Percentiles rank a stretch among this genome's conserved stretches.
Evolutionary conservation across 2,113 vertebrate species (phyloP).

Genomic region (Columba janthina): DNA sequence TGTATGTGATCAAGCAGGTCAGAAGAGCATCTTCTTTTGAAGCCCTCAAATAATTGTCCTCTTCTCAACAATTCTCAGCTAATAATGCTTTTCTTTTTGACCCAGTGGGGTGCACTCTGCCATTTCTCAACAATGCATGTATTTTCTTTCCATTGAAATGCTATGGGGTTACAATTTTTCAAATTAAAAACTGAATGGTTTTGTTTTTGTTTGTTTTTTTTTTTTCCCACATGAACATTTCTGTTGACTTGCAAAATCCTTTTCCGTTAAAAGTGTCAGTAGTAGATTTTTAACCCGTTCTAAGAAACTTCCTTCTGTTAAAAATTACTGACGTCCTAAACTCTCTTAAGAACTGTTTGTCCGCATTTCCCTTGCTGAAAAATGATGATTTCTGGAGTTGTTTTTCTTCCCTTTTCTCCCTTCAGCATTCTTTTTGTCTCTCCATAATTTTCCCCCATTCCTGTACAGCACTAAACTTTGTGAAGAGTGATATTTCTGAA

Average conservation of each 20-base stretch:
- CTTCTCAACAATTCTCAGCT: background rate
- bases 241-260: slow-evolving; percentile 48
- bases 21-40: background rate
- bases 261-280: background rate
- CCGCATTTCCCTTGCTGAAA: background rate
- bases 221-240: background rate
- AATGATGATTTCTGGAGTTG: background rate
- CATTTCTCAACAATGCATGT: slow-evolving; percentile 47
- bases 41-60: background rate
- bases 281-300: slow-evolving; percentile 38
- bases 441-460: background rate
- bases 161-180: slow-evolving; percentile 32
- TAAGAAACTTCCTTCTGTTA: background rate
- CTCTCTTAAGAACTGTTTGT: background rate
- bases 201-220: background rate
- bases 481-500: background rate
- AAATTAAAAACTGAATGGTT: slow-evolving; percentile 32
- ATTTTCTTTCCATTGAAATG: slow-evolving; percentile 40
- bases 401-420: background rate
- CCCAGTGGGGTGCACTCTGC: slow-evolving; percentile 22
- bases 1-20: background rate
- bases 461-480: background rate
- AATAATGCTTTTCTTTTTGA: slow-evolving; percentile 9
- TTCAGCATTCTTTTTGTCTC: background rate
- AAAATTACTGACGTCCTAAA: background rate